Evolutionary conservation across 2,113 vertebrate genomes (phyloP).

Genomic region (Bujurquina vittata): DNA sequence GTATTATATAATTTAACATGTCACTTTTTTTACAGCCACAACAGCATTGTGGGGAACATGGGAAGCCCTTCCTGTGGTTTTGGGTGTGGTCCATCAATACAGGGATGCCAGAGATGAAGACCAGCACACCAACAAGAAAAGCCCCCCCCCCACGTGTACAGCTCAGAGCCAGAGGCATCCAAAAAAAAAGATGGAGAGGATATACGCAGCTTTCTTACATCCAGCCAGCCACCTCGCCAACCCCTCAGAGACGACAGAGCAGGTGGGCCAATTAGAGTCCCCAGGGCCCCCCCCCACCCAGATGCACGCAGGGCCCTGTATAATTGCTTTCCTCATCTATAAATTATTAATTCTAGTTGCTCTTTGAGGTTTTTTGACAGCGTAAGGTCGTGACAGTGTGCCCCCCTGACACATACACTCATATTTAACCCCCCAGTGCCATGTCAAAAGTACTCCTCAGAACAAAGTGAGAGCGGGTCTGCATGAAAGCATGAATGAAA

Average conservation of each 20-base stretch:
- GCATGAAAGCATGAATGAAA: background rate
- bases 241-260: constrained; percentile 68
- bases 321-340: constrained; percentile 82
- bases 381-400: constrained; percentile 30
- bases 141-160: constrained; percentile 32
- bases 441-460: constrained; percentile 13
- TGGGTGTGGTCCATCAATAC: constrained; percentile 51
- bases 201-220: background rate
- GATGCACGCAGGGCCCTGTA: constrained; percentile 60
- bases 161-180: constrained; percentile 13
- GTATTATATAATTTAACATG: background rate
- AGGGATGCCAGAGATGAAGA: constrained; percentile 19
- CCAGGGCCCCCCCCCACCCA: constrained; percentile 55
- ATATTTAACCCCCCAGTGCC: constrained; percentile 50
- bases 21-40: background rate
- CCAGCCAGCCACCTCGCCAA: constrained; percentile 41
- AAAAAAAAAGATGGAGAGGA: constrained; percentile 70
- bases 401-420: constrained; percentile 42
- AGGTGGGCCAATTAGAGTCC: constrained; percentile 82
- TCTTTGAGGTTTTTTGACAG: constrained; percentile 65
- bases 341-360: constrained; percentile 81
- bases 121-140: background rate
- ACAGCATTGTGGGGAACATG: background rate
- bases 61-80: background rate
- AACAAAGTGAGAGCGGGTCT: constrained; percentile 13